Base-by-base conservation (phyloP, 2,888 invertebrate species). In the Agrilus mali region DNA sequence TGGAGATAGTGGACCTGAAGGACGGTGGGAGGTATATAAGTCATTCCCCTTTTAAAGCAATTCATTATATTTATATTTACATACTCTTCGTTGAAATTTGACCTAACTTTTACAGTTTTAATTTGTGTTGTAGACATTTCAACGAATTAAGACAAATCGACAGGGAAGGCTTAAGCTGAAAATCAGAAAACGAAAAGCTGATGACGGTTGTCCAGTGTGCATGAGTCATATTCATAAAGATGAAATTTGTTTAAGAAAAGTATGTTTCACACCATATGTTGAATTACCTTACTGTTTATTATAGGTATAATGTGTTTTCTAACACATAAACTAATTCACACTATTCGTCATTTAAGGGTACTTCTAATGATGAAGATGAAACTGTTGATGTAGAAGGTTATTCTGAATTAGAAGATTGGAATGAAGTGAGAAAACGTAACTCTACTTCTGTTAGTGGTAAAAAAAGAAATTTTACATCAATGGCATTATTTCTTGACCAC, bases 131-230 rank as follows among this genome's bases (percentile, higher is more conserved):
- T 61, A 78, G 77, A 80, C 80, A 36, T 83, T 80, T 61, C 77
- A 81, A 61, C 68, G 82, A 53, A 78, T 82, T 53, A 75, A 78
- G 56, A 75, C 76, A 43, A 83, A 83, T 61, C 71, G 83, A 50
- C 81, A 82, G 56, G 76, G 78, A 50, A 68, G 83, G 41, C 64
- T 82, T 37, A 64, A 80, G 52, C 67, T 79, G 48, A 81, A 80
- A 63, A 75, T 78, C 46, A 73, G 79, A 49, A 80, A 80, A 63
- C 71, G 79, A 45, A 77, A 80, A 59, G 71, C 72, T 37, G 78
- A 78, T 49, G 77, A 75, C 51, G 72, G 72, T 2, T 83, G 82
- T 58, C 80, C 82, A 36, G 77, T 82, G 48, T 82, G 83, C 56
- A 72, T 71, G 47, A 73, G 75, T 44, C 67, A 71, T 47, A 57